Conservation (phyloP, 35 echinoderm and acorn worm species). For the Heliocidaris tuberculata region DNA sequence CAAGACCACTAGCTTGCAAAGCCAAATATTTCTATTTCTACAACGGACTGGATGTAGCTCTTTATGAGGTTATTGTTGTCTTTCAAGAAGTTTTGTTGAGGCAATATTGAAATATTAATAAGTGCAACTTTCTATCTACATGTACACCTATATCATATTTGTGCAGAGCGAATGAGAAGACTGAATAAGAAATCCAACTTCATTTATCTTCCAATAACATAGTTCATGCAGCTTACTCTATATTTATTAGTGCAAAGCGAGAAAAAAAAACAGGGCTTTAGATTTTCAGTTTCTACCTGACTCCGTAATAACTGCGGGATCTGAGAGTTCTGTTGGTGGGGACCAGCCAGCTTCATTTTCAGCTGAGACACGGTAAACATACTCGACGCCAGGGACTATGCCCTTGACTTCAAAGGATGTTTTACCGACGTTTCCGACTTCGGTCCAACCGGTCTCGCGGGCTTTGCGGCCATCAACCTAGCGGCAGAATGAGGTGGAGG, state of each 20-base stretch:
- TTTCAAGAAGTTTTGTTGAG: not conserved
- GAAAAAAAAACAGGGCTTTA: not conserved
- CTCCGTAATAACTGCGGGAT: conserved; percentile 45
- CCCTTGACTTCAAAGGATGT: conserved; percentile 15
- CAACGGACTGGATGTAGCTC: not conserved
- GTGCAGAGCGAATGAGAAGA: not conserved
- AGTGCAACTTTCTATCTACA: not conserved
- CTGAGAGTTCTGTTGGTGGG: conserved; percentile 50
- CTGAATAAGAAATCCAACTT: not conserved
- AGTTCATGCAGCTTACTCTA: conserved; percentile 24
- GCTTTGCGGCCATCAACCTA: conserved; percentile 36
- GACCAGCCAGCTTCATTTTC: conserved; percentile 70
- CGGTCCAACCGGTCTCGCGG: not conserved
- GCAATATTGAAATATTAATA: not conserved
- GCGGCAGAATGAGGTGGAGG: not conserved
- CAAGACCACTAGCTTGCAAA: no score
- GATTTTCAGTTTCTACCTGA: not conserved
- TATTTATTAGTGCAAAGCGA: not conserved
- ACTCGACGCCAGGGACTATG: conserved; percentile 49
- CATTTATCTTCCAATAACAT: not conserved
- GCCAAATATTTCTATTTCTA: no score
- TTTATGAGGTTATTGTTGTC: not conserved
- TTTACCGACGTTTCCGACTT: not conserved
- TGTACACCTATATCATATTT: not conserved
- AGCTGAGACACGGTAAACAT: conserved; percentile 78